Evolutionary conservation across 2,888 invertebrate genomes (phyloP).

Genomic region (Apocheima hispidaria): DNA sequence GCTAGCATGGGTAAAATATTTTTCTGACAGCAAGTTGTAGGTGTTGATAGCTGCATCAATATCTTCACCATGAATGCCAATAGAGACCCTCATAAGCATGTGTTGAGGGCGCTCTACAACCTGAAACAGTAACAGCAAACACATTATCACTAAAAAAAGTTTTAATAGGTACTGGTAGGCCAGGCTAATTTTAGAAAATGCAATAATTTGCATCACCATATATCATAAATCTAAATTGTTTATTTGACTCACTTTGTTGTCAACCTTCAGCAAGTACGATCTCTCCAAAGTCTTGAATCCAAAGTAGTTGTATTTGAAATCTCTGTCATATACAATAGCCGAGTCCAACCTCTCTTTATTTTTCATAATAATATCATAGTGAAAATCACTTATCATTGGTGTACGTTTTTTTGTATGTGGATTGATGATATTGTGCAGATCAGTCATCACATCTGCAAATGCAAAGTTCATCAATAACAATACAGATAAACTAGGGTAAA

Average conservation of each 20-base stretch:
- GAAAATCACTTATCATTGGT: conserved; percentile 95
- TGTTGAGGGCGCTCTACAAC: conserved; percentile 99
- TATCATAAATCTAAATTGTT: not conserved
- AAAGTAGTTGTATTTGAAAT: conserved; percentile 98
- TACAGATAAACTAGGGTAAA: too few relatives aligned
- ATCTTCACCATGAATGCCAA: conserved; percentile 98
- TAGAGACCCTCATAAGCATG: conserved; percentile 98
- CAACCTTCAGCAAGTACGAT: conserved; percentile 96
- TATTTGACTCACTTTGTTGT: conserved; percentile 88
- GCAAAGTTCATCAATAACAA: conserved; percentile 28
- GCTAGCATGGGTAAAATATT: conserved; percentile 99
- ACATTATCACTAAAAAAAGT: not conserved
- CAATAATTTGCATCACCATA: too few relatives aligned
- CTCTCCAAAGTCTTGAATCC: conserved; percentile 99
- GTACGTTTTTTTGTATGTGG: conserved; percentile 89
- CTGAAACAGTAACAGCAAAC: conserved; percentile 48
- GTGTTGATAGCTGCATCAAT: conserved; percentile 97
- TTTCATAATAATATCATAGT: conserved; percentile 92
- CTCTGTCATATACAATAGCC: conserved; percentile 98
- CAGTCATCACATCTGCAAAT: conserved; percentile 94
- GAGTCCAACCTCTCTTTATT: conserved; percentile 97
- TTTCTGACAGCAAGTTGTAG: conserved; percentile 97
- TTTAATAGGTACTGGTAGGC: too few relatives aligned
- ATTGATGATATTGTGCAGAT: conserved; percentile 92
- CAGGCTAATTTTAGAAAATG: too few relatives aligned